Percentiles rank a stretch among this genome's conserved stretches.
Evolutionary conservation across 2,113 vertebrate genomes (phyloP).

Genomic region (Phalacrocorax brasilianus): DNA sequence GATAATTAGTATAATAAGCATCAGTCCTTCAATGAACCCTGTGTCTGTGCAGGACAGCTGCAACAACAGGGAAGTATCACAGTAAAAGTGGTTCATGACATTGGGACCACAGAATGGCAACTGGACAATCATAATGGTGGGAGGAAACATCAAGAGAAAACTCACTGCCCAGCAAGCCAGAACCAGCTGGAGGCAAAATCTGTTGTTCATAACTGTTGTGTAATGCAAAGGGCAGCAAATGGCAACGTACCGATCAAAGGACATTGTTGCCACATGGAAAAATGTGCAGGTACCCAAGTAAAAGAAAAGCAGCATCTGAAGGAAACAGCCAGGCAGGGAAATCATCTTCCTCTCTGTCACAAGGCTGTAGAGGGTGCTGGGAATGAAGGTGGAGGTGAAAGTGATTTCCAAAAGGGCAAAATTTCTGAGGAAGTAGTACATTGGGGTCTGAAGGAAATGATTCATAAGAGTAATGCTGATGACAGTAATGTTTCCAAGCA

Average conservation of each 20-base stretch:
- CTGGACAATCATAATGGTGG: neutral
- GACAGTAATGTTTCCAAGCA: slow-evolving; percentile 36
- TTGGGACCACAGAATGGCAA: slow-evolving; percentile 31
- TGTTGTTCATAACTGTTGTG: neutral
- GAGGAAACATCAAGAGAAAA: neutral
- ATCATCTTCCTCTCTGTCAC: neutral
- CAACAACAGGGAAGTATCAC: neutral
- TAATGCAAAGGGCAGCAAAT: slow-evolving; percentile 42
- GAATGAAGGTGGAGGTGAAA: slow-evolving; percentile 4
- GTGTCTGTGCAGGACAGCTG: neutral
- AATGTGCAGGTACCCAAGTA: neutral
- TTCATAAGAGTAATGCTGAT: neutral
- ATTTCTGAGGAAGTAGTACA: slow-evolving; percentile 56
- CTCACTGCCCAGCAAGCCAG: neutral
- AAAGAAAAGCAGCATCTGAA: slow-evolving; percentile 31
- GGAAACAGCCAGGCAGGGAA: slow-evolving; percentile 3
- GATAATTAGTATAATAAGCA: neutral
- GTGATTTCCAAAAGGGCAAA: slow-evolving; percentile 28
- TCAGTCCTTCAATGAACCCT: neutral
- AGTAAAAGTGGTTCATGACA: slow-evolving; percentile 38
- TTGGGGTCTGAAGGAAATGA: neutral
- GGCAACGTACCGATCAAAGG: slow-evolving; percentile 16
- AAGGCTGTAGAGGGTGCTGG: slow-evolving; percentile 19
- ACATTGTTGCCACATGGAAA: slow-evolving; percentile 25
- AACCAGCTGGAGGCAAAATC: neutral